These are phyloP conservation scores for Muscicapa adusta DNA, from an alignment of 2,113 vertebrate species.

Conservation along the genomic window DNA sequence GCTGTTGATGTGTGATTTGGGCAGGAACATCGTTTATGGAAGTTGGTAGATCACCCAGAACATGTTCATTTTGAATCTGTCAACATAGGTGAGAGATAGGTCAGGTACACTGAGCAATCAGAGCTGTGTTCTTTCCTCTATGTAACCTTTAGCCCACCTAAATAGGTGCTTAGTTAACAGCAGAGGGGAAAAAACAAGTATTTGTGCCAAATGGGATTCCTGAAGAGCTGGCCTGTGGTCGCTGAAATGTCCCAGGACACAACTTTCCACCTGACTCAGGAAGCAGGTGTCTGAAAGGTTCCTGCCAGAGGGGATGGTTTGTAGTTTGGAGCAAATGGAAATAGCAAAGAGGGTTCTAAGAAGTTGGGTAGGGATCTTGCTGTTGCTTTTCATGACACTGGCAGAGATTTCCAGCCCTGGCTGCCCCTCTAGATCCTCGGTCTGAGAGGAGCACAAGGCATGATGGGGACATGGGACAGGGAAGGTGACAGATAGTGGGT, in stretches of 20 bases:
- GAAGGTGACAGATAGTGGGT: background rate
- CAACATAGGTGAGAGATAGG: background rate
- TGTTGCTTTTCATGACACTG: background rate
- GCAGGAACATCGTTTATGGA: background rate
- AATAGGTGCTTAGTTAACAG: background rate
- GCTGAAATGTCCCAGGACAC: background rate
- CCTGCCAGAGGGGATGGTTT: background rate
- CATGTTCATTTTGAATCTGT: background rate
- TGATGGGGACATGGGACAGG: fast-evolving
- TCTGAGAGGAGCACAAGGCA: background rate
- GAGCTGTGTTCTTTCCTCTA: background rate
- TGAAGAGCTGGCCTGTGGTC: background rate
- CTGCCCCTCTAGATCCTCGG: background rate
- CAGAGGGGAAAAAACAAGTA: slow-evolving; percentile 47
- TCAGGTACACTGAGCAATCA: background rate
- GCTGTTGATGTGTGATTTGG: background rate
- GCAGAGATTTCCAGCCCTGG: background rate
- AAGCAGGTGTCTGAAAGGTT: slow-evolving; percentile 35
- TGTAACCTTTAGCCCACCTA: slow-evolving; percentile 29
- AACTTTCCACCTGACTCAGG: slow-evolving; percentile 30
- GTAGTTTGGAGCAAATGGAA: background rate
- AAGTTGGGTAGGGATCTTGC: background rate
- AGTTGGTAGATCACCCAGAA: background rate
- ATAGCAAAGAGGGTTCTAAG: background rate
- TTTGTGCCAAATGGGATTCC: slow-evolving; percentile 30